These are phyloP conservation scores for Brenthis ino DNA, from an alignment of 2,888 invertebrate genomes.

Conservation along the genomic window DNA sequence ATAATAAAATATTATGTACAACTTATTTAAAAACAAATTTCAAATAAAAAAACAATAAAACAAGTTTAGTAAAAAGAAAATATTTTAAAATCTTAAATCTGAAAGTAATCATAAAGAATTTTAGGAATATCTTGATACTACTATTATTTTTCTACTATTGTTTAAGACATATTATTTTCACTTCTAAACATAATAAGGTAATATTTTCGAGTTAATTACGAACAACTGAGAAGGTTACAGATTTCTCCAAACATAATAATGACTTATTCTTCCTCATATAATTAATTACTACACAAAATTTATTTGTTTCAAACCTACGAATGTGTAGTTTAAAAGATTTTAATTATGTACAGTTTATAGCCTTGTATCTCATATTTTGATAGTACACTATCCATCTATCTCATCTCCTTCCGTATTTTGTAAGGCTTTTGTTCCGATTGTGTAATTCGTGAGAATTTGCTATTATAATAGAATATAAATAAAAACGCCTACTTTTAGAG, in stretches of 20 bases:
- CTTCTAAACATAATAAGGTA: constrained; percentile 10
- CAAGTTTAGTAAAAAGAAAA: no score
- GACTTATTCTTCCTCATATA: constrained; percentile 8
- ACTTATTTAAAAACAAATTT: no score
- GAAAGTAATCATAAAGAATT: no score
- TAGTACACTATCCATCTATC: constrained; percentile 15
- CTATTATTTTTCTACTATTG: constrained; percentile 6
- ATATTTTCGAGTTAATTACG: constrained; percentile 5
- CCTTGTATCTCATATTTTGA: constrained; percentile 19
- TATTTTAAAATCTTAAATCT: no score
- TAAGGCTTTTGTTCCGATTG: constrained; percentile 34
- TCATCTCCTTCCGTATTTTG: constrained; percentile 33
- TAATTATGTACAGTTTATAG: not conserved
- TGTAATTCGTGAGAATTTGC: constrained; percentile 33
- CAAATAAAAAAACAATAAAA: no score
- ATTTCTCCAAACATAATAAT: constrained; percentile 4
- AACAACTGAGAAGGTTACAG: not conserved
- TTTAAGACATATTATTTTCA: constrained; percentile 5
- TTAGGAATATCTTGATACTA: not conserved
- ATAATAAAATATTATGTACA: no score
- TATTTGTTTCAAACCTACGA: not conserved
- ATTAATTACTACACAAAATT: not conserved
- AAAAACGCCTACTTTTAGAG: constrained; percentile 24
- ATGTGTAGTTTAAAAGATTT: not conserved
- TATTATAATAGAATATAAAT: constrained; percentile 26